Base-by-base conservation (phyloP, 2,888 invertebrate species). In the Coleophora deauratella region DNA sequence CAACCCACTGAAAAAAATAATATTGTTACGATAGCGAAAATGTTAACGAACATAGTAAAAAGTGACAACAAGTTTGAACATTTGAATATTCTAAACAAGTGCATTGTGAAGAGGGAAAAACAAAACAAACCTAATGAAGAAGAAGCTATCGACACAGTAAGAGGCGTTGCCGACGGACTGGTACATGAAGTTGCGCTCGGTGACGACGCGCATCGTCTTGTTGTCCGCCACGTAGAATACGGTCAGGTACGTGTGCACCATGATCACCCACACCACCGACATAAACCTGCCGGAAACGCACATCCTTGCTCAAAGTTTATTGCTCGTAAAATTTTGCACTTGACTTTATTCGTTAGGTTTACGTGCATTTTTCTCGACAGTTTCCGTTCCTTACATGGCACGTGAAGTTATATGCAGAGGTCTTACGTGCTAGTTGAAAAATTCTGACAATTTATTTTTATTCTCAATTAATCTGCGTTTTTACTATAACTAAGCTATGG, bases 91-190 rank as follows among this genome's bases (percentile, higher is more conserved):
- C n/a, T n/a, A n/a, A n/a, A 13, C 13, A 34, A 34, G 13, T 34
- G 15, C 13, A 34, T 34, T 12, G 31, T 31, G 31, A n/a, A 31
- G 31, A 34, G 11, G 31, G 4, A 31, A 10, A 33, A 7, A 32
- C 21, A 10, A 33, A 7, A 50, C 49, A 41, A 57, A 94, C 92
- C 94, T 93, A 52, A 95, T 93, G 58, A 93, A 94, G 80, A 94
- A 95, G 78, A 95, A 95, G 4, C 93, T 93, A 62, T 95, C 95
- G 34, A 95, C 95, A 37, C 94, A 93, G 66, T 93, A 94, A 6
- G 93, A 93, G 1, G 94, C 95, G 71, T 95, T 95, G 44, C 93
- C 92, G 44, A 95, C 91, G 1, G 93, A 91, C 70, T 95, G 94
- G 72, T 93, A 95, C 75, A 91, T 86, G 67, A 93, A 91, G 55